Base-by-base conservation (phyloP, 1,140 invertebrate genomes). In the Musca vetustissima region DNA sequence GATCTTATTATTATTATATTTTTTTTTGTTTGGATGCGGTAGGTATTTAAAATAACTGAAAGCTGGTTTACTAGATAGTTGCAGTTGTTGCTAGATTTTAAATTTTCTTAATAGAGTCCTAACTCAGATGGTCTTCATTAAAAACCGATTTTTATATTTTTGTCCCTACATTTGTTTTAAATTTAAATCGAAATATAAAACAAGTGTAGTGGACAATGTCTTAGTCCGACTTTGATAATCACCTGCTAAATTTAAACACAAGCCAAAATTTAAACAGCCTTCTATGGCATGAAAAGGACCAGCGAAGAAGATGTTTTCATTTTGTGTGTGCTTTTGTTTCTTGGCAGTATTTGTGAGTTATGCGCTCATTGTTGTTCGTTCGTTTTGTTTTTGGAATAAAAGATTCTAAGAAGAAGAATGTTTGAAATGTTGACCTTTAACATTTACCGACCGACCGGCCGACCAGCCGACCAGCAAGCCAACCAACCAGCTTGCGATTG, bases 221-320 rank as follows among this genome's bases (percentile, higher is more conserved):
- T 4, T 8, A 11, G 6, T 2, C 36, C 36, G 13, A 4, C 36
- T 61, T 61, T 52, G 24, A 61, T 19, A 24, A 36, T 28, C 57
- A 61, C 57, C 57, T 61, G 57, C 57, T 61, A 61, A 61, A 61
- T 36, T 61, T 43, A 61, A 43, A 43, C 57, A 61, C 57, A 28
- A 36, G 57, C 57, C 36, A 61, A 61, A n/a, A 61, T 36, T 61
- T 61, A 61, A 61, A 61, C 15, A 61, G 49, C 21, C 21, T 19
- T 43, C 13, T 28, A 43, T 43, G 6, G 6, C 11, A 21, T 55
- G 25, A 25, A 28, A 59, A 59, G 25, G 15, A 17, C 25, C 24
- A 59, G 11, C 11, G 4, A 32, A 15, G 4, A 32, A 15, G 55
- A 59, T 59, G 55, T 15, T n/a, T 32, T 25, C 24, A 21, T 25